Evolutionary conservation across 1,140 invertebrate species (phyloP).

Genomic region (Drosophila orena): DNA sequence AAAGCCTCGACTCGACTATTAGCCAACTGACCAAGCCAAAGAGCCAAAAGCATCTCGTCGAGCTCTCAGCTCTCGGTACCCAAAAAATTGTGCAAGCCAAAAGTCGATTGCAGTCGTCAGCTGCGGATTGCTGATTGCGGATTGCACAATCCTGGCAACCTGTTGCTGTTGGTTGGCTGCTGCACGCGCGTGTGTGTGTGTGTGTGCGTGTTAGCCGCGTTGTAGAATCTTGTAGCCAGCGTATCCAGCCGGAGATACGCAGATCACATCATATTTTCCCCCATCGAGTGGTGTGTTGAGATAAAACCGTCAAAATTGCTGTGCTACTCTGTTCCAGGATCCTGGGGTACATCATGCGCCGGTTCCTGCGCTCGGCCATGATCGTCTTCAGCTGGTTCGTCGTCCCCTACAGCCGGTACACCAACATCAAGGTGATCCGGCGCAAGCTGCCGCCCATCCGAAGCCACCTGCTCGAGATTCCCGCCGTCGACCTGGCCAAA

Average conservation of each 20-base stretch:
- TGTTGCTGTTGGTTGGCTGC: constrained; percentile 52
- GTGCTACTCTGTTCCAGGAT: constrained; percentile 85
- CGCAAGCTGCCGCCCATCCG: constrained; percentile 87
- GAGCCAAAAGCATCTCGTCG: constrained; percentile 28
- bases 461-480: constrained; percentile 87
- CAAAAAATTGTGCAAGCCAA: constrained; percentile 69
- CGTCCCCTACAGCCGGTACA: constrained; percentile 85
- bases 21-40: constrained; percentile 69
- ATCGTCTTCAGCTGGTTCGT: constrained; percentile 85
- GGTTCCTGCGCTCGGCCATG: constrained; percentile 84
- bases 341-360: constrained; percentile 84
- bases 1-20: constrained; percentile 65
- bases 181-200: constrained; percentile 1
- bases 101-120: constrained; percentile 62
- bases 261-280: constrained; percentile 9
- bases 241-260: constrained; percentile 34
- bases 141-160: constrained; percentile 81
- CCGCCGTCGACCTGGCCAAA: constrained; percentile 87
- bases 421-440: constrained; percentile 88
- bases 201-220: not conserved
- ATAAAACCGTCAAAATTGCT: constrained; percentile 84
- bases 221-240: constrained; percentile 8
- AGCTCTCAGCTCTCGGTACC: constrained; percentile 15
- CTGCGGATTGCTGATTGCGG: constrained; percentile 64
- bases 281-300: constrained; percentile 17